Evolutionary conservation across 2,113 vertebrate genomes (phyloP).

Genomic region (Stercorarius parasiticus): DNA sequence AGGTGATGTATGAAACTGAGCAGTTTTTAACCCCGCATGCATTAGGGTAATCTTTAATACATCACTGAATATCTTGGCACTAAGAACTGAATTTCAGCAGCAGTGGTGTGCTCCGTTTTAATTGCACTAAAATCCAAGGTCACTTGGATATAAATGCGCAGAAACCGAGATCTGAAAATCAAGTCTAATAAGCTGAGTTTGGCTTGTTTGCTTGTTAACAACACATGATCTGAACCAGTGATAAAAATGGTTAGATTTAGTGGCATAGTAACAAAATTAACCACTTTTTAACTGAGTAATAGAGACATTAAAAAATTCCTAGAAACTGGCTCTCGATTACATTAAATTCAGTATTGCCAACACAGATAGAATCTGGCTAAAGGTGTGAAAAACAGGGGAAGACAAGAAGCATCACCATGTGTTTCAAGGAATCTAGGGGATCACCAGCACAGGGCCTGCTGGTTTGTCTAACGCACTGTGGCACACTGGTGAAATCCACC

Average conservation of each 20-base stretch:
- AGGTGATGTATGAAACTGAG: not conserved
- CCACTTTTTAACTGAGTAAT: not conserved
- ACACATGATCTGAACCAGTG: not conserved
- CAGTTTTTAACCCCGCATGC: not conserved
- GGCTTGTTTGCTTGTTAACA: not conserved
- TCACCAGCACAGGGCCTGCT: not conserved
- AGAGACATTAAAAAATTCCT: not conserved
- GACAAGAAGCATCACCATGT: not conserved
- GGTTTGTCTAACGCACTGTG: not conserved
- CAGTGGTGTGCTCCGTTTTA: not conserved
- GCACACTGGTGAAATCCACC: not conserved
- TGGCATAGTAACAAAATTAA: not conserved
- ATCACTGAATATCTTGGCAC: not conserved
- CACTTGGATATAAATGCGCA: not conserved
- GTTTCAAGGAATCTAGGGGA: not conserved
- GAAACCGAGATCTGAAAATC: not conserved
- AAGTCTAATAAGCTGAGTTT: not conserved
- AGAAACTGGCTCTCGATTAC: not conserved
- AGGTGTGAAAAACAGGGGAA: not conserved
- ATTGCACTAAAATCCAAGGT: not conserved
- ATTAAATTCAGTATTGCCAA: not conserved
- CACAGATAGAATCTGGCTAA: not conserved
- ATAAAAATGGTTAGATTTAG: not conserved
- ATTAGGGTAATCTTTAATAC: slow-evolving; percentile 3
- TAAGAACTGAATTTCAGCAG: not conserved